Base-by-base conservation (phyloP, 2,888 invertebrate species). In the Chironomus riparius region DNA sequence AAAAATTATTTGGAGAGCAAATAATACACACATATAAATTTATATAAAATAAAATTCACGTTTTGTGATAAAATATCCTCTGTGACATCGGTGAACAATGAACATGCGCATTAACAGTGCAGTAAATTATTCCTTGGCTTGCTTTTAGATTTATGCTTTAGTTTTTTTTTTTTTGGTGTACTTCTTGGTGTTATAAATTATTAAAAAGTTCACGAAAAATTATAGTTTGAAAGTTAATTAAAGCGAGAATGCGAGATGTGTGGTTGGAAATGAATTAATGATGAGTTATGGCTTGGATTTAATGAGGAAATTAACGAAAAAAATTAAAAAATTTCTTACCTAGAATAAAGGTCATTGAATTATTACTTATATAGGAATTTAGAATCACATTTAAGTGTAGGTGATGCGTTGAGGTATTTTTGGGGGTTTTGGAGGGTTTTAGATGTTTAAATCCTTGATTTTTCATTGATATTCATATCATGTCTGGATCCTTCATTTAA, bases 71-170 rank as follows among this genome's bases (percentile, higher is more conserved):
- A 65, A 65, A 65, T 24, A 65, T 65, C 65, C 38, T 22, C 10
- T 65, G 22, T 65, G 65, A 65, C 65, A 65, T 56, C 56, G 56
- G 56, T 56, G 56, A 56, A 56, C 56, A 56, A 56, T 56, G 65
- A 65, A 65, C 65, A 65, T 65, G 65, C 65, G 65, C 65, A 65
- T 65, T 65, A 24, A 65, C 21, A 24, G 65, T 65, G 65, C 22
- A 65, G 24, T 65, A 24, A 24, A 65, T 65, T 65, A 65, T 22
- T 21, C n/a, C 65, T 65, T 65, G 22, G 22, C 65, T 38, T 38
- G 38, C 38, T 38, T 38, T 38, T 38, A 38, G 38, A 38, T 38
- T 38, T 38, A 38, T 38, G 38, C 38, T 38, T 38, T 10, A n/a
- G n/a, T n/a, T 38, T 38, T 38, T 2, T 6, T 7, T 65, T 65